These are phyloP conservation scores for Copidosoma aretas DNA, from an alignment of 2,888 invertebrate species.

Conservation along the genomic window DNA sequence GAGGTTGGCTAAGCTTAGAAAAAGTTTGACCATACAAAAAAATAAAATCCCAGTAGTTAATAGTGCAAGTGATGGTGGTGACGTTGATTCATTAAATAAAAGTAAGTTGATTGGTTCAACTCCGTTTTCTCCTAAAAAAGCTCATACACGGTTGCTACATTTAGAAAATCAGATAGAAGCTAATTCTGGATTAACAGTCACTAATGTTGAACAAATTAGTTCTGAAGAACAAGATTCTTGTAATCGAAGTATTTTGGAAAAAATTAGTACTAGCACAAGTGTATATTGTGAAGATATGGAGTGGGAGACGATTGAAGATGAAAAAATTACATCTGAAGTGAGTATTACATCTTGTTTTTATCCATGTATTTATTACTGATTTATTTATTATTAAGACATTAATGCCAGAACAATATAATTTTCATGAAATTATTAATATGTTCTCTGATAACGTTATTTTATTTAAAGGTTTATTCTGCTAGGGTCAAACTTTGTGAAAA, in stretches of 20 bases:
- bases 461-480: constrained; percentile 51
- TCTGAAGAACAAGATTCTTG: constrained; percentile 6
- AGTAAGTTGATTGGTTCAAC: constrained; percentile 9
- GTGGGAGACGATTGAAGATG: constrained; percentile 60
- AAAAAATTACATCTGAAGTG: constrained; percentile 55
- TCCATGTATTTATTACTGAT: constrained; percentile 13
- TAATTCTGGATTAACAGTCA: constrained; percentile 21
- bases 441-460: constrained; percentile 5
- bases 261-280: constrained; percentile 21
- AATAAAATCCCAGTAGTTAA: not conserved
- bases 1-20: constrained; percentile 41
- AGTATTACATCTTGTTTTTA: constrained; percentile 1
- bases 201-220: constrained; percentile 20
- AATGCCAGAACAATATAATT: no score
- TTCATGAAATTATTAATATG: not conserved
- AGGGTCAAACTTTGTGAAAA: constrained; percentile 49
- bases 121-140: constrained; percentile 20
- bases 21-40: constrained; percentile 2
- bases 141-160: constrained; percentile 20
- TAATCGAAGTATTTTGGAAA: constrained; percentile 24
- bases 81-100: constrained; percentile 6
- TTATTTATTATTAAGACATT: no score
- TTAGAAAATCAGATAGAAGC: constrained; percentile 31
- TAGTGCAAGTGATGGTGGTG: constrained; percentile 12
- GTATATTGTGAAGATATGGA: constrained; percentile 58